Base-by-base conservation (phyloP, 2,113 vertebrate species). In the Grus americana region DNA sequence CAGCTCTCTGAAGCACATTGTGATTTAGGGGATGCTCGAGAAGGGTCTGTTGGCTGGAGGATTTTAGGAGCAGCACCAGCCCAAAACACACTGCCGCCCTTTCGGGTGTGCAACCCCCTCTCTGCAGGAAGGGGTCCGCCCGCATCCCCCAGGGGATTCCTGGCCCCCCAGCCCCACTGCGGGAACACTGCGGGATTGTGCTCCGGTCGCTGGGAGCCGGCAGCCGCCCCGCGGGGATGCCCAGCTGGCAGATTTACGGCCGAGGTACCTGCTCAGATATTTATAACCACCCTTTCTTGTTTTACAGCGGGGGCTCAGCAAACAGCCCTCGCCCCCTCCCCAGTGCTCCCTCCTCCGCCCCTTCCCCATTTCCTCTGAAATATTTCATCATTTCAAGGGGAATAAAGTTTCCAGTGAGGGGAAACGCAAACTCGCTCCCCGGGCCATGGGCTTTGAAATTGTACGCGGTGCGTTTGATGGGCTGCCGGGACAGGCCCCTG, bases 311-410 rank as follows among this genome's bases (percentile, higher is more conserved):
- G 87, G 91, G 79, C 92, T 94, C 90, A 50, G 84, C 93, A 75
- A 93, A 92, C 63, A 93, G 63, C 86, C 75, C 76, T 67, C 34
- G 75, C 78, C 79, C 63, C 42, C 26, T 20, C 82, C 79, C 66
- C 55, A 0, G 58, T 19, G 63, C 89, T 92, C 82, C 84, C 87
- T 80, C 50, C 15, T 12, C 59, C 9, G 5, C 86, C 92, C 84
- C 86, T 92, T 94, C 95, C 92, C 90, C 96, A 94, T 97, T 97
- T 96, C 96, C 95, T 92, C 96, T 86, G 79, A 95, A 93, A 96
- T 92, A 94, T 96, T 97, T 97, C 96, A 95, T 96, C 94, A 90
- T 97, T 97, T 97, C 94, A 93, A 95, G 97, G 94, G 91, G 95
- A 96, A 96, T 97, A 97, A 97, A 96, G 83, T 97, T 97, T 96